Percentiles rank a stretch among this genome's conserved stretches.
Conservation (phyloP, 2,113 vertebrate species). For the Corythoichthys haematopterus region DNA sequence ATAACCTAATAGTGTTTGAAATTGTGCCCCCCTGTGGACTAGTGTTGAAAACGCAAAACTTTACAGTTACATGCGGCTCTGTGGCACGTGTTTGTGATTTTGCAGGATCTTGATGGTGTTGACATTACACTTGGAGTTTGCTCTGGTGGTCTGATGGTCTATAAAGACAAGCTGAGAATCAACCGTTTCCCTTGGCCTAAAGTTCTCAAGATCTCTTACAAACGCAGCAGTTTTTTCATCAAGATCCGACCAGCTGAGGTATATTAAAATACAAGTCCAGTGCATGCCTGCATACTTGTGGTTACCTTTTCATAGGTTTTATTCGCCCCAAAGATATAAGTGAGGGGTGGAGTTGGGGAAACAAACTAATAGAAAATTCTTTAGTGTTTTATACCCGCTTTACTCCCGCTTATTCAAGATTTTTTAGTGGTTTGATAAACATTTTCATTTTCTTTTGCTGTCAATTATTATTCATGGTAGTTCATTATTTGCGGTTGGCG, state of each 20-base stretch:
- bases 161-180: constrained; percentile 92
- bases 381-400: too few relatives aligned
- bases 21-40: constrained; percentile 48
- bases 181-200: constrained; percentile 95
- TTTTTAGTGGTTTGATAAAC: too few relatives aligned
- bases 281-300: too few relatives aligned
- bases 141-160: constrained; percentile 91
- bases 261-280: not conserved
- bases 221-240: constrained; percentile 93
- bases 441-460: too few relatives aligned
- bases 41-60: constrained; percentile 20
- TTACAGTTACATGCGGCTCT: not conserved
- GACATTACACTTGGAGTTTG: constrained; percentile 94
- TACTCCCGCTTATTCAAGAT: too few relatives aligned
- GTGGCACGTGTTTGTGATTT: not conserved
- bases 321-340: too few relatives aligned
- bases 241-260: constrained; percentile 94
- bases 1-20: not conserved
- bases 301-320: too few relatives aligned
- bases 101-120: constrained; percentile 86
- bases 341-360: too few relatives aligned
- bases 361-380: too few relatives aligned
- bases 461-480: too few relatives aligned
- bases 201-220: constrained; percentile 96
- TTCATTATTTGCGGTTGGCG: too few relatives aligned